Conservation (phyloP, 2,888 invertebrate species). For the Panzeria rudis region DNA sequence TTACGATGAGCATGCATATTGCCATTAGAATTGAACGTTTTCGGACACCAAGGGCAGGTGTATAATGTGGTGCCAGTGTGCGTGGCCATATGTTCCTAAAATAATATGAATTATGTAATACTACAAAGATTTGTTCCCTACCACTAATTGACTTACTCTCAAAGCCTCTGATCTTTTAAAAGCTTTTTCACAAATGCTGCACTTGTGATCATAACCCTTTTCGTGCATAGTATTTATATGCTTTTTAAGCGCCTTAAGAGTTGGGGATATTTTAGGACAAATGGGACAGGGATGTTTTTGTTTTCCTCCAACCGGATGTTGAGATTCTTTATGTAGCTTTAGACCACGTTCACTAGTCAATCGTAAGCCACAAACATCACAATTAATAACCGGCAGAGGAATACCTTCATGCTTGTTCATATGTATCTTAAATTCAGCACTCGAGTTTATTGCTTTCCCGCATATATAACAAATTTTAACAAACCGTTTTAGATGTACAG, state of each 20-base stretch:
- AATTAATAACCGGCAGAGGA: constrained; percentile 80
- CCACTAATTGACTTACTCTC: constrained; percentile 12
- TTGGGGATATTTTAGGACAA: constrained; percentile 81
- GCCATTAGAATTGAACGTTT: constrained; percentile 80
- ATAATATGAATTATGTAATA: not conserved
- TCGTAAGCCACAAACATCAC: constrained; percentile 81
- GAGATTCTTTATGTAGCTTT: constrained; percentile 80
- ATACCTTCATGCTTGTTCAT: constrained; percentile 80
- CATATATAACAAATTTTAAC: constrained; percentile 72
- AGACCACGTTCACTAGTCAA: constrained; percentile 79
- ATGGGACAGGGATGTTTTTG: constrained; percentile 79
- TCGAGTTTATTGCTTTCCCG: constrained; percentile 81
- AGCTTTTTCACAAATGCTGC: constrained; percentile 81
- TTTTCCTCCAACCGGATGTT: constrained; percentile 78
- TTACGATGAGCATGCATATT: constrained; percentile 82
- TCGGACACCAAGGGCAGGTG: constrained; percentile 80
- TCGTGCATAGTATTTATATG: constrained; percentile 82
- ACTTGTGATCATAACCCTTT: constrained; percentile 79
- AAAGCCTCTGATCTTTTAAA: constrained; percentile 80
- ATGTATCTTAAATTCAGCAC: constrained; percentile 80
- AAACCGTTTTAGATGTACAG: constrained; percentile 61
- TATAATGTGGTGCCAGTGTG: constrained; percentile 80
- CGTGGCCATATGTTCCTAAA: constrained; percentile 82
- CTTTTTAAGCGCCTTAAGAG: constrained; percentile 81
- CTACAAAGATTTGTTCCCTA: not conserved